Conservation (phyloP, 2,797 vertebrate genomes). For the Poecile montanus region DNA sequence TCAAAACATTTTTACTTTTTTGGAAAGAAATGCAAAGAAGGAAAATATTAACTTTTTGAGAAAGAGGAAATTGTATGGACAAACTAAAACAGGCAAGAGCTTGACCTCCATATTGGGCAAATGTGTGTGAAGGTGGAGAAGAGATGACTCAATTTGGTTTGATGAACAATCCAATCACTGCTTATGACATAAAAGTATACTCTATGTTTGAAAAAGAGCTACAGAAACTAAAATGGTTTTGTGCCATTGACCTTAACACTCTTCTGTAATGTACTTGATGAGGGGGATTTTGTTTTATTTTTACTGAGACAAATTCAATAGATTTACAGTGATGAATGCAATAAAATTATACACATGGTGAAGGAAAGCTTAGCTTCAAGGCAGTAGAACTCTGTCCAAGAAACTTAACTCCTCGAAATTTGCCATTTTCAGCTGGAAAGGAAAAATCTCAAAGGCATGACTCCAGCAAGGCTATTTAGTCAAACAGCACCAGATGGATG, state of each 20-base stretch:
- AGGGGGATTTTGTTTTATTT: slow-evolving; percentile 38
- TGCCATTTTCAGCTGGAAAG: slow-evolving; percentile 47
- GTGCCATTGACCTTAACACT: neutral
- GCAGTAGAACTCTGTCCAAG: neutral
- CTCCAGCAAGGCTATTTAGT: slow-evolving; percentile 43
- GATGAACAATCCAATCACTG: neutral
- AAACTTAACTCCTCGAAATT: slow-evolving; percentile 42
- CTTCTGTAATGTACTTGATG: neutral
- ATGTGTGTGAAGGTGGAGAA: neutral
- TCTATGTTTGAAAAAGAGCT: neutral
- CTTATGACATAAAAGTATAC: neutral
- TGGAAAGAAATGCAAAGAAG: neutral
- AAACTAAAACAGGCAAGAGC: neutral
- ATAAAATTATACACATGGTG: slow-evolving; percentile 14
- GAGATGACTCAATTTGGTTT: neutral
- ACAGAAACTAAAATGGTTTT: neutral
- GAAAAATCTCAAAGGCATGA: slow-evolving; percentile 27
- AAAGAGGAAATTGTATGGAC: neutral
- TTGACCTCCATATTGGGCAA: neutral
- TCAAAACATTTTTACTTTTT: neutral
- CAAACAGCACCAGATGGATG: slow-evolving; percentile 35
- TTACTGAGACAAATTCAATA: slow-evolving; percentile 27
- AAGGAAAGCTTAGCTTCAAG: slow-evolving; percentile 42
- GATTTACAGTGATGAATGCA: slow-evolving; percentile 14
- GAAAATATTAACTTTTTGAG: neutral